Percentiles rank a stretch among this genome's conserved stretches.
These are phyloP conservation scores for Antedon mediterranea DNA, from an alignment of 53 echinoderm and acorn worm species.

Conservation along the genomic window DNA sequence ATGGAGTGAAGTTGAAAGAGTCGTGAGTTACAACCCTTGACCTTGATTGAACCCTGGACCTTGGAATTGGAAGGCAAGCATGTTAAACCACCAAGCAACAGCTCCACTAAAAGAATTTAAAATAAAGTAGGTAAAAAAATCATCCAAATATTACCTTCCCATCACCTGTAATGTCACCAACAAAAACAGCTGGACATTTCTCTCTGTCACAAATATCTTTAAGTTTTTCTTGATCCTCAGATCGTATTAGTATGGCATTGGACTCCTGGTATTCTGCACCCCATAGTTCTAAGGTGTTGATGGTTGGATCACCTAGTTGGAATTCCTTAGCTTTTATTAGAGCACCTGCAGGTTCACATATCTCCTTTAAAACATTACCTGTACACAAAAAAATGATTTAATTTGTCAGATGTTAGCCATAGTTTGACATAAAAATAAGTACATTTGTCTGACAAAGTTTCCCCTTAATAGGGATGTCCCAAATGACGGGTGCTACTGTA, in stretches of 20 bases:
- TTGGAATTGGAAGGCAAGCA: too few relatives aligned
- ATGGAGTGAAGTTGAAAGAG: too few relatives aligned
- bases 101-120: too few relatives aligned
- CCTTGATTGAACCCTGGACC: too few relatives aligned
- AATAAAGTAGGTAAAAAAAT: background rate
- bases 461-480: too few relatives aligned
- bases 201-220: conserved; percentile 58
- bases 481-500: too few relatives aligned
- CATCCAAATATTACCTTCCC: conserved; percentile 92
- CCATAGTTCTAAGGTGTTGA: conserved; percentile 95
- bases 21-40: too few relatives aligned
- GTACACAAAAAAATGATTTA: background rate
- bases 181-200: conserved; percentile 75
- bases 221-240: conserved; percentile 34
- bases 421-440: too few relatives aligned
- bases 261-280: conserved; percentile 98
- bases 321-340: conserved; percentile 82
- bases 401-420: too few relatives aligned
- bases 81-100: too few relatives aligned
- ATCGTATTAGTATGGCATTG: conserved; percentile 73
- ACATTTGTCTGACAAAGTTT: too few relatives aligned
- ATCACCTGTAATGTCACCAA: conserved; percentile 90
- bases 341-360: conserved; percentile 85
- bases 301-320: conserved; percentile 81
- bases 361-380: conserved; percentile 96